phyloP scores from a whole-genome alignment of 2,797 vertebrate species.

The Glossophaga mutica region DNA sequence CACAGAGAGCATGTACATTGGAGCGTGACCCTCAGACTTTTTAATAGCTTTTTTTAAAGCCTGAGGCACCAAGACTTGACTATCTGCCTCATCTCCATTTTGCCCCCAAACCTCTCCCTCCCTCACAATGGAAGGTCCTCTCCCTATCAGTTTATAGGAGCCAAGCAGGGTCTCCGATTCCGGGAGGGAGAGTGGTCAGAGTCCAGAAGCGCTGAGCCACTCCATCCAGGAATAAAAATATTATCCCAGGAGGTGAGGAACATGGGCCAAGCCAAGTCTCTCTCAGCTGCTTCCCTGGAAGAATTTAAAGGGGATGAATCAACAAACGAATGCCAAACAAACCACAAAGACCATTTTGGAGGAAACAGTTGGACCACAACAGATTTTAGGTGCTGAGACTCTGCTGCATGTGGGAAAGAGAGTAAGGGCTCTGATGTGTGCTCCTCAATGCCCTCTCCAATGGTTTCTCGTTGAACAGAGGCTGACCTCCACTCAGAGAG shows the following conservation, averaged over 20 bases:
- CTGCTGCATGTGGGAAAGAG: neutral
- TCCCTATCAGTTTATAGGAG: neutral
- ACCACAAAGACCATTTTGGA: conserved; percentile 66
- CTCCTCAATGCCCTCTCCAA: neutral
- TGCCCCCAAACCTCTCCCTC: neutral
- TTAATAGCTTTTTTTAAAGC: neutral
- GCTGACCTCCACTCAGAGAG: neutral
- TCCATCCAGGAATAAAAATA: conserved; percentile 72
- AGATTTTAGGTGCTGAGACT: conserved; percentile 31
- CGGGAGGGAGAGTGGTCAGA: conserved; percentile 52
- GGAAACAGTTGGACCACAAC: conserved; percentile 55
- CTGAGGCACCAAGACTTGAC: neutral
- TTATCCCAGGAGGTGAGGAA: conserved; percentile 71
- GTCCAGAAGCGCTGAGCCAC: conserved; percentile 38
- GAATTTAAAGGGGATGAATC: conserved; percentile 78
- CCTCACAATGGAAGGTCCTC: conserved; percentile 9
- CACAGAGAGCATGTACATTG: neutral
- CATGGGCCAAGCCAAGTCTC: conserved; percentile 62
- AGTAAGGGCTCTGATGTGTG: neutral
- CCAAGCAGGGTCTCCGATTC: conserved; percentile 15
- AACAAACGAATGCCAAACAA: conserved; percentile 66
- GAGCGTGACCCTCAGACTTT: neutral
- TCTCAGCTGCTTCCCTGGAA: conserved; percentile 67
- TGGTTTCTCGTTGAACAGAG: neutral
- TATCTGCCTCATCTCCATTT: neutral